A percentile compares a stretch with the other conserved stretches of the same genome.
Conservation (phyloP, 2,113 vertebrate genomes). For the Toxotes chatareus region DNA sequence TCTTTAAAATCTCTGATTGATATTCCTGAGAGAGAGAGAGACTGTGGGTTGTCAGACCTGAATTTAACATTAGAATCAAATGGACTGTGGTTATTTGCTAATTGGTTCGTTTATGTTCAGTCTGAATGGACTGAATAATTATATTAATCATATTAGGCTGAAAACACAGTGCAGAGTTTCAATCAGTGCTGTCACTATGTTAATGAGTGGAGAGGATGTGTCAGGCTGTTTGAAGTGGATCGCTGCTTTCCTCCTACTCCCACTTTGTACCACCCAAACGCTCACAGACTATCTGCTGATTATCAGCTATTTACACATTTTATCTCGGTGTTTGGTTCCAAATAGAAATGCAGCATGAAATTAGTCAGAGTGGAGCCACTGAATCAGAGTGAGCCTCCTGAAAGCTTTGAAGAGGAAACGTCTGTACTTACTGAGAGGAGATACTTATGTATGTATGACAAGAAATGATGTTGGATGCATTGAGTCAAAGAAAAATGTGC, state of each 20-base stretch:
- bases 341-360: conserved; percentile 50
- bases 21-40: not conserved
- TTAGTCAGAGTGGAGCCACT: not conserved
- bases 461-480: conserved; percentile 17
- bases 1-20: not conserved
- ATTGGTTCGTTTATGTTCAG: too few species aligned
- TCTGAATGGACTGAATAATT: too few species aligned
- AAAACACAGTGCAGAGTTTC: not conserved
- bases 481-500: not conserved
- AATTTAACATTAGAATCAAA: too few species aligned
- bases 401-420: too few species aligned
- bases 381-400: too few species aligned
- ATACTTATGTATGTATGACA: too few species aligned
- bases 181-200: not conserved
- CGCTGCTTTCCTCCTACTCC: not conserved
- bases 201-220: conserved; percentile 2
- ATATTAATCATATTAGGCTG: conserved; percentile 9
- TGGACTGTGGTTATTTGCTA: too few species aligned
- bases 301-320: not conserved
- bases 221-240: conserved; percentile 1
- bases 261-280: not conserved
- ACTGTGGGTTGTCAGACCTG: not conserved
- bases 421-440: too few species aligned
- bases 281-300: conserved; percentile 1
- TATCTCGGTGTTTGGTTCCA: conserved; percentile 36